These are phyloP conservation scores for Carollia perspicillata DNA, from an alignment of 2,113 vertebrate genomes.

Conservation along the genomic window DNA sequence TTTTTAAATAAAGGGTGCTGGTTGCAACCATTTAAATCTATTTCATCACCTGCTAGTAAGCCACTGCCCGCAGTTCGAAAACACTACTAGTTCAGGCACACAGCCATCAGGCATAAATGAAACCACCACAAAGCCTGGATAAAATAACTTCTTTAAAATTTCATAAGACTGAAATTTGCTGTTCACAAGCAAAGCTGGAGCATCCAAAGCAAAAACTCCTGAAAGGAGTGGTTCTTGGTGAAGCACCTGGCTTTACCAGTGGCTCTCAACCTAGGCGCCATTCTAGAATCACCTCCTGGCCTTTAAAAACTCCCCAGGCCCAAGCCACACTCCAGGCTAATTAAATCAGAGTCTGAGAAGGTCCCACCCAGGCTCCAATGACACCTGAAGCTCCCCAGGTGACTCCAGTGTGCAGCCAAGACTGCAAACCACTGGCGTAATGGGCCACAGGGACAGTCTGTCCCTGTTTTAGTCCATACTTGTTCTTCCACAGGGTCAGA, in stretches of 20 bases:
- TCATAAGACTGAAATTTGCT: background rate
- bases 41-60: background rate
- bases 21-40: background rate
- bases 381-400: too few species aligned
- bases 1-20: background rate
- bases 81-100: background rate
- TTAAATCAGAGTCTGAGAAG: background rate
- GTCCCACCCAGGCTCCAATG: background rate
- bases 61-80: background rate
- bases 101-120: background rate
- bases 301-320: background rate
- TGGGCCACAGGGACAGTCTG: background rate
- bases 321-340: background rate
- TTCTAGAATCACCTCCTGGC: background rate
- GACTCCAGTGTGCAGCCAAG: background rate
- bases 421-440: background rate
- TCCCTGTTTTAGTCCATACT: background rate
- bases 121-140: background rate
- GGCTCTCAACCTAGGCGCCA: background rate
- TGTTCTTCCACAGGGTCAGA: background rate
- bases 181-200: background rate
- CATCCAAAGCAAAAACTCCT: background rate
- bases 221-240: background rate
- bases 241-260: background rate
- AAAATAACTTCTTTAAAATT: background rate